phyloP scores from a whole-genome alignment of 2,113 vertebrate species.

The Caranx melampygus region DNA sequence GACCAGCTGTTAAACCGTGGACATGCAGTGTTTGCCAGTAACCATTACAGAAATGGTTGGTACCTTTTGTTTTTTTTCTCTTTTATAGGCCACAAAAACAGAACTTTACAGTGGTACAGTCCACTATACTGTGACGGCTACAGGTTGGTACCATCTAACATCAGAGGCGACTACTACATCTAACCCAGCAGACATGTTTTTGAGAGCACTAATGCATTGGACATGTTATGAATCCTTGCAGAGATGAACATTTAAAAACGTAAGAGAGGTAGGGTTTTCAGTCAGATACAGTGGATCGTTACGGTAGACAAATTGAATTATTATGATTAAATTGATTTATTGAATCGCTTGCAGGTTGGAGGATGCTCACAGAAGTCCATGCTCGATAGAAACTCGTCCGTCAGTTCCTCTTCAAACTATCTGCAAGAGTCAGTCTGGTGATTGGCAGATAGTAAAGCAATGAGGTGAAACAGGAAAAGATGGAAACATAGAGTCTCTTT shows the following conservation, averaged over 20 bases:
- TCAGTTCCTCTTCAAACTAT: slow-evolving; percentile 37
- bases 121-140: slow-evolving; percentile 64
- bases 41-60: slow-evolving; percentile 6
- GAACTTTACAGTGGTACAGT: slow-evolving; percentile 56
- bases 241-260: slow-evolving; percentile 51
- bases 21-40: slow-evolving; percentile 45
- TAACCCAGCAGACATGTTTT: slow-evolving; percentile 48
- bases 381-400: slow-evolving; percentile 36
- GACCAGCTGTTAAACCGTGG: slow-evolving; percentile 33
- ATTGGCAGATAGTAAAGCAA: slow-evolving; percentile 41
- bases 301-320: slow-evolving; percentile 9
- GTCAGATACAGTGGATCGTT: slow-evolving; percentile 34
- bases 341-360: slow-evolving; percentile 41
- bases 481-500: slow-evolving; percentile 50
- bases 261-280: slow-evolving; percentile 74
- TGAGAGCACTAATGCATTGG: slow-evolving; percentile 53
- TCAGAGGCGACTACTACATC: slow-evolving; percentile 63
- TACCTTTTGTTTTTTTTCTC: slow-evolving; percentile 28
- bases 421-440: slow-evolving; percentile 32
- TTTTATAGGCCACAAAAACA: slow-evolving; percentile 57
- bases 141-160: slow-evolving; percentile 60
- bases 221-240: slow-evolving; percentile 54
- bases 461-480: slow-evolving; percentile 43
- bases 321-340: not conserved
- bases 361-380: slow-evolving; percentile 44